Evolutionary conservation across 2,888 invertebrate species (phyloP), one percentile per base, ranked within the genome.

Genomic region (Itoplectis maculator): DNA sequence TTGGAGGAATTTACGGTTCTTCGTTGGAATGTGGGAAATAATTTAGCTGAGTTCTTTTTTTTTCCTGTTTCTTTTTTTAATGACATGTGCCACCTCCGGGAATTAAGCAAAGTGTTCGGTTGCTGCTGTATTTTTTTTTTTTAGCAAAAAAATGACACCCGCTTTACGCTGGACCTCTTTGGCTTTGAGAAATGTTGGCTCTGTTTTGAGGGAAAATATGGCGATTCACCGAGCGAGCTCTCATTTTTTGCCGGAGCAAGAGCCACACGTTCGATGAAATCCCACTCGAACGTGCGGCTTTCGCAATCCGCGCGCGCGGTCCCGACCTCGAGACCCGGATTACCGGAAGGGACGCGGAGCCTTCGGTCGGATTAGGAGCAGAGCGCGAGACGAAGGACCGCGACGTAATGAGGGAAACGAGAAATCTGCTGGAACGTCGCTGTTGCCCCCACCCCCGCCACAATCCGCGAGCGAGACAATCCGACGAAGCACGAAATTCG

Each of bases 361-460:
- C 45, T 5, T 35, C 47, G n/a, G n/a, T 23, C 47, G 79, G 73
- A 79, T 79, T 73, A 79, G 73, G 45, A 49, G 73, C 63, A n/a
- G 68, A 56, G 20, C 45, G 29, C 35, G 56, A 23, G 47, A 47
- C 49, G 37, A 6, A 47, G 15, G 37, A 59, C 18, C 15, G 69
- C 54, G 59, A 61, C n/a, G n/a, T 59, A 42, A 35, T 56, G 69
- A 74, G 74, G 47, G 63, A 61, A 37, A 47, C 70, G 20, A 72
- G 65, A 56, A 77, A 79, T 77, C 74, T 74, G 61, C 74, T 82
- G 59, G n/a, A 63, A 61, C 15, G 11, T 13, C n/a, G 20, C n/a
- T n/a, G n/a, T 29, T 35, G 29, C 3, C 29, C 18, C 35, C 66
- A 29, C 23, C 23, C 49, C 8, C 49, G 7, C n/a, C n/a, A 66